phyloP scores from a whole-genome alignment of 2,888 invertebrate genomes.

The Trissoscelio sp. region DNA sequence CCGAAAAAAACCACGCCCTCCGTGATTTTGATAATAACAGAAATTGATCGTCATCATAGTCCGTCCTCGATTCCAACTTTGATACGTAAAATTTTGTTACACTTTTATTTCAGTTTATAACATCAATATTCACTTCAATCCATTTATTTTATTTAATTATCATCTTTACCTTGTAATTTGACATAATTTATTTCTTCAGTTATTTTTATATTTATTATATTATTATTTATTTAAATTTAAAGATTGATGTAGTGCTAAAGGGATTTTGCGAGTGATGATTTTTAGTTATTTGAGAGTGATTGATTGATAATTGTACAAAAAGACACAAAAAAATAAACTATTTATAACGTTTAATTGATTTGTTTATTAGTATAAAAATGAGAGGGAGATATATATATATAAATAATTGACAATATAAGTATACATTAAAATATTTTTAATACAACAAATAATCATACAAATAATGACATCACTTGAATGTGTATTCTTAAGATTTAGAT shows the following conservation, averaged over 20 bases:
- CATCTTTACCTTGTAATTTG: conserved; percentile 4
- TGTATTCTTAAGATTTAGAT: too few species aligned
- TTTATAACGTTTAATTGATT: conserved; percentile 46
- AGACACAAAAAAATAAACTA: conserved; percentile 34
- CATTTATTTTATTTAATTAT: background rate
- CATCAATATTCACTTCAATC: too few species aligned
- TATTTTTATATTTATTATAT: background rate
- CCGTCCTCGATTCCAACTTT: conserved; percentile 56
- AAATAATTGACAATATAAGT: background rate
- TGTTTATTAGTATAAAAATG: background rate
- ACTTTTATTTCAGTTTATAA: background rate
- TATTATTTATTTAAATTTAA: conserved; percentile 12
- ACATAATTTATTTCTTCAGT: background rate
- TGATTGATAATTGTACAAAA: conserved; percentile 49
- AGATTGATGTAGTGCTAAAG: too few species aligned
- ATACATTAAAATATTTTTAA: conserved; percentile 35
- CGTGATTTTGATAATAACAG: conserved; percentile 54
- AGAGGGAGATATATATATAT: background rate
- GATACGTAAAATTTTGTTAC: conserved; percentile 1
- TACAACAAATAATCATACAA: conserved; percentile 6
- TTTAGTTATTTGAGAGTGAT: background rate
- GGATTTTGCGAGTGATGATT: background rate
- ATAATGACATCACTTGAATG: background rate
- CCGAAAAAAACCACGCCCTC: background rate
- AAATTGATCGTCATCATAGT: conserved; percentile 38